Evolutionary conservation across 30 jellyfish, hydroid and myxozoan species (phyloP), one percentile per base, ranked within the genome.

Genomic region (Hydractinia symbiolongicarpus): DNA sequence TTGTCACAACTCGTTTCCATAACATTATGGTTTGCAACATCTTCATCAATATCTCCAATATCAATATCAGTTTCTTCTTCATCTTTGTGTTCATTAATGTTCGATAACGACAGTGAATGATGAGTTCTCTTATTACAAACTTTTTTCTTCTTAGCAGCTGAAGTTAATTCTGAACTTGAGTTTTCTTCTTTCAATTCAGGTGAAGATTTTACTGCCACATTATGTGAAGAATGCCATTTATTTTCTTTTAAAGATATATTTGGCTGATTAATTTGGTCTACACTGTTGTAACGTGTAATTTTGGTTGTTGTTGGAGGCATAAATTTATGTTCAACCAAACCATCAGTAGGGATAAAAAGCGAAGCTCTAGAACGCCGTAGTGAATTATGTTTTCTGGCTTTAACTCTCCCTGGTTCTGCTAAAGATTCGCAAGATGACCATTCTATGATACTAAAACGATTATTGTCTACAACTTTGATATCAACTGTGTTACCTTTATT

Each of bases 311-410:
- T 30, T 5, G 80, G 80, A 19, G 17, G n/a, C 9, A 71, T 51
- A 64, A 64, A 64, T 7, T 64, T 71, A 19, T 19, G 30, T 14
- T 50, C 56, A 20, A 20, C 17, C 8, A 19, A 68, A 71, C 77
- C 94, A 14, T 84, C 76, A 57, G 68, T 79, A 49, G 95, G 97
- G 72, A 84, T 77, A 62, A 90, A 88, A 57, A 84, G 21, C 9
- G 95, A 90, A 15, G 93, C 97, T 76, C 95, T 82, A 13, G 97
- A 90, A 1, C 93, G 93, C 20, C 93, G 81, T 30, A 90, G 78
- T 13, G 97, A 90, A 53, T 84, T 84, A 55, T 70, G 81, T 55
- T 81, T 79, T 50, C 79, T 61, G 15, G 54, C 54, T 15, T 62
- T 70, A 4, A 50, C 71, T 20, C 51, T 50, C 30, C n/a, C 9